Base-by-base conservation (phyloP, 1,140 invertebrate species). In the Drosophila prosaltans region DNA sequence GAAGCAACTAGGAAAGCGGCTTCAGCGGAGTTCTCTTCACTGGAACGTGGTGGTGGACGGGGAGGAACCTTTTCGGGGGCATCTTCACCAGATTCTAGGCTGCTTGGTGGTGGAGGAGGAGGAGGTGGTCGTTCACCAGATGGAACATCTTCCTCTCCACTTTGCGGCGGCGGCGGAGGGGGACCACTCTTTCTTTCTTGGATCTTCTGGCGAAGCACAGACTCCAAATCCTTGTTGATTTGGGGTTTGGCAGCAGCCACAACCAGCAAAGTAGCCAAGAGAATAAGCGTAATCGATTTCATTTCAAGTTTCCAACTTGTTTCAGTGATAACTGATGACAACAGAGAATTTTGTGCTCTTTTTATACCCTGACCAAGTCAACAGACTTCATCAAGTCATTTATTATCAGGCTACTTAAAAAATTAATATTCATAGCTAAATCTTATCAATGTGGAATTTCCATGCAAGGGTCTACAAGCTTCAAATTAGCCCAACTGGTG, bases 181-280 rank as follows among this genome's bases (percentile, higher is more conserved):
- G 8, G 21, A 26, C 7, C 21, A 51, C 45, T 21, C 24, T 26
- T 51, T 2, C 45, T 2, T 26, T 16, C 45, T 8, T 26, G 21
- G 2, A 51, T 51, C 7, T 51, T 51, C 6, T 51, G 45, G 21
- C 45, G 45, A 51, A 51, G 45, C 9, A 51, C 9, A 10, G 45
- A 51, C 45, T 51, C 45, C 21, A 51, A 51, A 51, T 51, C 21
- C 8, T 51, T 51, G 0, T 51, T 51, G 45, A 51, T 51, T 51
- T 51, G 45, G 21, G 45, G 45, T 5, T 51, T 51, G 21, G 45
- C 45, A 10, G 45, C 45, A 51, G 45, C 45, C 45, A 51, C 45
- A 51, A 51, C 45, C 21, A 51, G 45, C 45, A 51, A 51, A 7
- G 21, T 26, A 9, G 45, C 45, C 45, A 51, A 24, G 9, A 51